phyloP scores from a whole-genome alignment of 2,797 vertebrate species.

The Anguilla megastoma region DNA sequence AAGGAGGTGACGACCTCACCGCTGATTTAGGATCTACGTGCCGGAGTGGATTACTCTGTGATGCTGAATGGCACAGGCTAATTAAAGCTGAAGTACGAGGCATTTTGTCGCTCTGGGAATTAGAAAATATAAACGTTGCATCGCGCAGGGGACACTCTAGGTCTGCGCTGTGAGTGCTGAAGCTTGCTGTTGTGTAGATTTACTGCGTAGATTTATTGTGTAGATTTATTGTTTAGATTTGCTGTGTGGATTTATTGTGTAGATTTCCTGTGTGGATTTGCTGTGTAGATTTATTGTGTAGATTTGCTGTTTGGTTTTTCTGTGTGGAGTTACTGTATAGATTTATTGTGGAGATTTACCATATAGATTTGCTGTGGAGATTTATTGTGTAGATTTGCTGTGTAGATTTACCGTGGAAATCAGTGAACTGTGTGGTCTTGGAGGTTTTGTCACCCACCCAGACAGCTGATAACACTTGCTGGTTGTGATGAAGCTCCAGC shows the following conservation, averaged over 20 bases:
- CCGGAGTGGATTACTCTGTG: background rate
- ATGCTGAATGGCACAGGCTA: background rate
- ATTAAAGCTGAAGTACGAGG: background rate
- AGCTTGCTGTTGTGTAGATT: background rate
- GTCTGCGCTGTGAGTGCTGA: background rate
- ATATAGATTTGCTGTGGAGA: background rate
- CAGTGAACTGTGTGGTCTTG: background rate
- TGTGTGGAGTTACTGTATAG: background rate
- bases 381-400: background rate
- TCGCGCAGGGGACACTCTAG: background rate
- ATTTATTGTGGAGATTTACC: background rate
- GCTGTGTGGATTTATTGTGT: background rate
- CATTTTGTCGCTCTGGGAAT: background rate
- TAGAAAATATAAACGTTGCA: background rate
- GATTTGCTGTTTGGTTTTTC: background rate
- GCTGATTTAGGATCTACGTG: background rate
- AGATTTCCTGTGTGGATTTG: no score
- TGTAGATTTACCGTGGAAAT: background rate
- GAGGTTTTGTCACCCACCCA: background rate
- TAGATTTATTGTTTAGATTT: background rate
- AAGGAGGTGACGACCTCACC: background rate
- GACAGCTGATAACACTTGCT: background rate
- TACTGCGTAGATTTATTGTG: background rate
- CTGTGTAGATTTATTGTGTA: background rate
- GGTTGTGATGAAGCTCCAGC: background rate